Evolutionary conservation across 2,797 vertebrate species (phyloP).

Genomic region (Masticophis lateralis): DNA sequence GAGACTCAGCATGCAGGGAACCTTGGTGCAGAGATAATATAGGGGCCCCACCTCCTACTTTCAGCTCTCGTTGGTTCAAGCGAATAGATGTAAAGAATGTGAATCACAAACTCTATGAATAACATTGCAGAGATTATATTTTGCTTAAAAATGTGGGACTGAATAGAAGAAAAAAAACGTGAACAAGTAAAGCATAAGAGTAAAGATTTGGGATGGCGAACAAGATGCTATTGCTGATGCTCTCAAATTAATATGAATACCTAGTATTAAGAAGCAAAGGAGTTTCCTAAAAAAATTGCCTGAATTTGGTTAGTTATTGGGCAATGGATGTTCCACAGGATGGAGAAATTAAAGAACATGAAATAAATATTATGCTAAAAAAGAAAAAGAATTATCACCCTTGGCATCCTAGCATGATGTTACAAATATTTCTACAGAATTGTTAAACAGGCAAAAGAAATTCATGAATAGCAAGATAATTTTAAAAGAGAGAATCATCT

Average conservation of each 20-base stretch:
- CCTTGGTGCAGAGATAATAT: not conserved
- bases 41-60: not conserved
- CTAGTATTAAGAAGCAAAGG: not conserved
- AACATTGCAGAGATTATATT: not conserved
- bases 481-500: not conserved
- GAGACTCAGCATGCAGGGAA: not conserved
- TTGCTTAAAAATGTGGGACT: not conserved
- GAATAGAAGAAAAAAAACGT: not conserved
- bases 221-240: not conserved
- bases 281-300: not conserved
- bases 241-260: not conserved
- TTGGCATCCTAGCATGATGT: not conserved
- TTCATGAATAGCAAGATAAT: not conserved
- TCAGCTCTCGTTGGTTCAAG: not conserved
- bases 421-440: not conserved
- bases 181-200: not conserved
- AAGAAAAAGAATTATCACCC: not conserved
- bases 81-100: not conserved
- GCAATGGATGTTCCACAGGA: not conserved
- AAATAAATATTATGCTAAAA: not conserved
- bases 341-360: not conserved
- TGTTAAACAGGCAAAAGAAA: not conserved
- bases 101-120: not conserved
- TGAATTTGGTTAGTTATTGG: not conserved
- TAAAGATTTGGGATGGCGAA: not conserved